phyloP scores from a whole-genome alignment of 2,888 invertebrate species.

The Scelioninae gen. 2 region DNA sequence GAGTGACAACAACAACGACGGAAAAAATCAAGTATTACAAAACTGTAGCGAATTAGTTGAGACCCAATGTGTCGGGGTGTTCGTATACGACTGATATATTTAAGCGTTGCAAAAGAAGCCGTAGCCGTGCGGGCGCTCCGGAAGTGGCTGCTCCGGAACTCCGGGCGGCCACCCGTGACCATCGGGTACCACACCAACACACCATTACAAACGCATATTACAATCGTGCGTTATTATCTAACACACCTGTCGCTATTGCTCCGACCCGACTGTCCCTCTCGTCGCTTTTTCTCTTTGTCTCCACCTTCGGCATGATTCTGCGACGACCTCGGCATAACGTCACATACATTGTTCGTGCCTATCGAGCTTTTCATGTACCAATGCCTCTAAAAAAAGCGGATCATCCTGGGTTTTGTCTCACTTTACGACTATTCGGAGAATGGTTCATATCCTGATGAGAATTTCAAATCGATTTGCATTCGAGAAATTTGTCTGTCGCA shows the following conservation, averaged over 20 bases:
- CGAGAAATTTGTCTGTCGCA: too few relatives aligned
- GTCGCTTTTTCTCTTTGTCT: constrained; percentile 48
- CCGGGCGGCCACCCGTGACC: constrained; percentile 74
- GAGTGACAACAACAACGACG: too few relatives aligned
- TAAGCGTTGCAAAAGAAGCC: constrained; percentile 66
- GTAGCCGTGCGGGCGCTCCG: constrained; percentile 70
- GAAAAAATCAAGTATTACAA: too few relatives aligned
- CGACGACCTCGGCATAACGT: constrained; percentile 24
- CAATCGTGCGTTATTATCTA: constrained; percentile 63
- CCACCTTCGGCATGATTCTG: constrained; percentile 41
- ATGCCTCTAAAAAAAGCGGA: constrained; percentile 2
- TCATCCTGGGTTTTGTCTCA: constrained; percentile 22
- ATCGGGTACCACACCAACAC: constrained; percentile 66
- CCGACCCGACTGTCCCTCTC: constrained; percentile 50
- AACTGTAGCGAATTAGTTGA: constrained; percentile 40
- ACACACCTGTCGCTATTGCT: constrained; percentile 63
- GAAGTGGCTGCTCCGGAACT: constrained; percentile 74
- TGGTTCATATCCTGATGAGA: constrained; percentile 2
- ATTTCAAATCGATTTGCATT: constrained; percentile 3
- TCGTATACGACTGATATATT: constrained; percentile 57
- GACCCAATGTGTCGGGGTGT: constrained; percentile 50
- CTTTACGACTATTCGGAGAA: constrained; percentile 16
- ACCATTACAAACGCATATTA: constrained; percentile 42
- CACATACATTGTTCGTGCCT: constrained; percentile 36
- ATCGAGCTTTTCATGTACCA: constrained; percentile 28